Percentiles rank a stretch among this genome's conserved stretches.
phyloP scores from a whole-genome alignment of 2,888 invertebrate species.

The Rambutsinella grinnellia region DNA sequence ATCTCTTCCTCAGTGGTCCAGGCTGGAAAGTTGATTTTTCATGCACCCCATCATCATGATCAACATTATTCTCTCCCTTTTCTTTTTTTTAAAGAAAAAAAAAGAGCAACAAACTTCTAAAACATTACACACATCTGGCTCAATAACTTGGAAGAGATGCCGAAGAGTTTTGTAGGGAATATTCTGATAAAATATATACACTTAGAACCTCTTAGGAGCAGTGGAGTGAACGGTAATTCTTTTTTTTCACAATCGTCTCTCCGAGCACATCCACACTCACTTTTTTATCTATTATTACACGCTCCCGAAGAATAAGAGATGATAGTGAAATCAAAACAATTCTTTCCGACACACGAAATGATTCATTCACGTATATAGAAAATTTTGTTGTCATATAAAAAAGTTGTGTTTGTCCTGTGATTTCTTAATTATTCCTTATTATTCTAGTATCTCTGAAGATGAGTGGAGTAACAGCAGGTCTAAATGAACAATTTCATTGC shows the following conservation, averaged over 20 bases:
- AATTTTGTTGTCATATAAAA: too few relatives aligned
- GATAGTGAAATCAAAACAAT: too few relatives aligned
- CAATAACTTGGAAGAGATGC: slow-evolving; percentile 50
- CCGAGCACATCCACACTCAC: neutral
- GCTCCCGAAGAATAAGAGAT: neutral
- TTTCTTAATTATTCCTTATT: neutral
- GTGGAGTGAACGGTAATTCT: too few relatives aligned
- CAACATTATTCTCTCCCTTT: neutral
- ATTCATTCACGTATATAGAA: too few relatives aligned
- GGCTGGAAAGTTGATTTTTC: slow-evolving; percentile 34
- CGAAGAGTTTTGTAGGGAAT: neutral
- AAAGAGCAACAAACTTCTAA: slow-evolving; percentile 26
- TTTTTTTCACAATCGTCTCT: too few relatives aligned
- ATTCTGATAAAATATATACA: neutral
- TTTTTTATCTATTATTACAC: neutral
- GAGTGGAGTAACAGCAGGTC: neutral
- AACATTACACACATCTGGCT: slow-evolving; percentile 57
- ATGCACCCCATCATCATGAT: slow-evolving; percentile 33
- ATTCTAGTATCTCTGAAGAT: neutral
- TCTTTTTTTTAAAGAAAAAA: slow-evolving; percentile 20
- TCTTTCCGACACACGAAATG: too few relatives aligned
- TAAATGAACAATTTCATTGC: neutral
- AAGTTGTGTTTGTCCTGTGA: neutral
- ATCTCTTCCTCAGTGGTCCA: neutral
- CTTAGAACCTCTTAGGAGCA: neutral